Conservation (phyloP, 2,113 vertebrate genomes). For the Oreotrochilus melanogaster region DNA sequence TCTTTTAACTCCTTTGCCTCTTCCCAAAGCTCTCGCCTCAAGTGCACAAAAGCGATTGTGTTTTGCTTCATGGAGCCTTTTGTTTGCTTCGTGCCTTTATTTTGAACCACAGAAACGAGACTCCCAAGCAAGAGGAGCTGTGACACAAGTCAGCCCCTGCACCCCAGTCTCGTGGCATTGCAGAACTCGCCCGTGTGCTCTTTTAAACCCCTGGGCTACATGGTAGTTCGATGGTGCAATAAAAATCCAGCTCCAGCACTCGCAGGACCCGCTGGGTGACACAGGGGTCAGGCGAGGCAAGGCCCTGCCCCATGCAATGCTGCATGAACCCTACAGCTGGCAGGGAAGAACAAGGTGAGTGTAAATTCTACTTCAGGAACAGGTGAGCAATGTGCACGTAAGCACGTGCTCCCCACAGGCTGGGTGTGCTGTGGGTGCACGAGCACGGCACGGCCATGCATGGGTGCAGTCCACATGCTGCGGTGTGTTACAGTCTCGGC, state of each 20-base stretch:
- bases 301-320: accelerated
- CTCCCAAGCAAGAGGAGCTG: neutral
- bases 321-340: neutral
- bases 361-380: neutral
- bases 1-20: slow-evolving; percentile 28
- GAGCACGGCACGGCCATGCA: accelerated
- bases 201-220: accelerated
- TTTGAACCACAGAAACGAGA: neutral
- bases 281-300: neutral
- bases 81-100: neutral
- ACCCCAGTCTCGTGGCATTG: neutral
- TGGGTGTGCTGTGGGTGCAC: neutral
- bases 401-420: accelerated
- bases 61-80: neutral
- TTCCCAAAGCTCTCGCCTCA: neutral
- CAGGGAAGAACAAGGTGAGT: accelerated
- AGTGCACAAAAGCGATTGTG: neutral
- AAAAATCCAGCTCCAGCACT: neutral
- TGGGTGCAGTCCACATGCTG: accelerated
- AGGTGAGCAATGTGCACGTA: accelerated
- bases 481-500: accelerated
- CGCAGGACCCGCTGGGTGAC: neutral
- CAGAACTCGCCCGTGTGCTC: accelerated
- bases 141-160: neutral
- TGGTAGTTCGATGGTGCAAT: neutral